Evolutionary conservation across 1,140 invertebrate species (phyloP), one percentile per base, ranked within the genome.

Genomic region (Protaetia brevitarsis): DNA sequence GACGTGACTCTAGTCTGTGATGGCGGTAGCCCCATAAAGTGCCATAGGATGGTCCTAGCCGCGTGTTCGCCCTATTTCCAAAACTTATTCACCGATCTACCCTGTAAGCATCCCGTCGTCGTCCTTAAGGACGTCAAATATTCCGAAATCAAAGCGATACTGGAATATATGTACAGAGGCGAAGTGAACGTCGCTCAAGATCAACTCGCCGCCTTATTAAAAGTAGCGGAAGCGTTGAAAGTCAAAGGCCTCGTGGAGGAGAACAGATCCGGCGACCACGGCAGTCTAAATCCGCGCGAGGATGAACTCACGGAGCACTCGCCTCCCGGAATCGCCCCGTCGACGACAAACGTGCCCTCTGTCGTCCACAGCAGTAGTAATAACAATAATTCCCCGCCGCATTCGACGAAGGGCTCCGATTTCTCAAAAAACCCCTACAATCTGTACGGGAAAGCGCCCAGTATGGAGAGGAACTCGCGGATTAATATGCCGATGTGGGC

Each of bases 131-230:
- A 94, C 51, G 89, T 95, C 0, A 88, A 88, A 70, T 90, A 89
- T 66, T 82, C 83, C 26, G 93, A 95, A 74, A 91, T 96, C 77
- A 90, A 91, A 66, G 89, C 92, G 1, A 88, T 96, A 10, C 81
- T 96, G 2, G 92, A 95, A 71, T 96, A 94, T 76, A 96, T 96
- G 91, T 96, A 96, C 79, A 87, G 88, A 59, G 94, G 94, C 0
- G 93, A 95, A 80, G 92, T 95, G 2, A 95, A 93, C 74, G 91
- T 95, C 4, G 89, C 88, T 11, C 91, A 94, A 72, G 90, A 93
- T 36, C 89, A 94, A 72, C 83, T 95, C 30, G 85, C 86, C 2
- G 85, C 86, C 1, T 83, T 96, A 7, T 83, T 96, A 68, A 89
- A 89, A 77, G 88, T 93, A 0, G 93, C 93, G 0, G 89, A 93